phyloP scores from a whole-genome alignment of 2,888 invertebrate species.

The Drosophila parthenogenetica region DNA sequence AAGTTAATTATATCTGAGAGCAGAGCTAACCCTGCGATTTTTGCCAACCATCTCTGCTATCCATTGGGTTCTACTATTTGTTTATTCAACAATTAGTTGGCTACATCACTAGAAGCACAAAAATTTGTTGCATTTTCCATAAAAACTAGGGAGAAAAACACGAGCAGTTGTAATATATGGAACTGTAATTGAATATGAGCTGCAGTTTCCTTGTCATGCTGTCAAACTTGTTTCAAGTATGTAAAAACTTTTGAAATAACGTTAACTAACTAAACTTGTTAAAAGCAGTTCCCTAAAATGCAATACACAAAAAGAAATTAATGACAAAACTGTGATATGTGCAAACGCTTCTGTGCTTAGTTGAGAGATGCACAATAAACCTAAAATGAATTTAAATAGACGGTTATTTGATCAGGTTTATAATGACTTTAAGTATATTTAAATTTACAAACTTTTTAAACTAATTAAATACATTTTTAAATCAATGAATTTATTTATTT shows the following conservation, averaged over 20 bases:
- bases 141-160: too few relatives aligned
- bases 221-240: constrained; percentile 50
- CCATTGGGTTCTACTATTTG: constrained; percentile 9
- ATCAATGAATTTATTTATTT: too few relatives aligned
- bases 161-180: neutral
- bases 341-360: constrained; percentile 6
- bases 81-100: constrained; percentile 61
- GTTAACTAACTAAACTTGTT: neutral
- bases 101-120: neutral
- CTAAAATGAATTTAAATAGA: too few relatives aligned
- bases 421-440: too few relatives aligned
- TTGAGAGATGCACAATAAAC: too few relatives aligned
- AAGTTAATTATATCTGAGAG: constrained; percentile 72
- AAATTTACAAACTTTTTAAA: too few relatives aligned
- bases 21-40: constrained; percentile 17
- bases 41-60: neutral
- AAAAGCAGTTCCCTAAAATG: neutral
- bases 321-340: constrained; percentile 11
- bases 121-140: too few relatives aligned
- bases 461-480: too few relatives aligned
- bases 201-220: constrained; percentile 15
- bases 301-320: constrained; percentile 11
- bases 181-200: constrained; percentile 24
- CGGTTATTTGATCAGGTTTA: too few relatives aligned
- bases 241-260: constrained; percentile 52